Evolutionary conservation across 2,797 vertebrate genomes (phyloP).

Genomic region (Danio tinwini): DNA sequence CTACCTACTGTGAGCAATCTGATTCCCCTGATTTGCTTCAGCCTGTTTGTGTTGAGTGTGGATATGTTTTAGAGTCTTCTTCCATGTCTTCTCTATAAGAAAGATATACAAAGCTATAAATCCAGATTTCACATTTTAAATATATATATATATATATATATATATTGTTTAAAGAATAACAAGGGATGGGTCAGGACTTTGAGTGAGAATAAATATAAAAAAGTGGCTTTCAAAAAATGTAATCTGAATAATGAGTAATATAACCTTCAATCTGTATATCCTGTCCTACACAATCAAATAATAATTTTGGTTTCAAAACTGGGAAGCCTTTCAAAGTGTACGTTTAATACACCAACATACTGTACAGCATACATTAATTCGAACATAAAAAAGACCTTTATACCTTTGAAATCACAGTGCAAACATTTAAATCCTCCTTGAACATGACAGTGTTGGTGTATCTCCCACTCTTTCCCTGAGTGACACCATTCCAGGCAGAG

Average conservation of each 20-base stretch:
- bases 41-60: slow-evolving; percentile 52
- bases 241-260: too few relatives aligned
- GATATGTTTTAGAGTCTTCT: slow-evolving; percentile 64
- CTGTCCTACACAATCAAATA: not conserved
- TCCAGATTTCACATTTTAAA: too few relatives aligned
- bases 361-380: not conserved
- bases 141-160: too few relatives aligned
- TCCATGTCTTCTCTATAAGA: slow-evolving; percentile 61
- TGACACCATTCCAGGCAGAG: slow-evolving; percentile 58
- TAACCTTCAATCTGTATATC: not conserved
- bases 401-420: slow-evolving; percentile 67
- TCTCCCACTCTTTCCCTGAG: slow-evolving; percentile 58
- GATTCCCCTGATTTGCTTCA: slow-evolving; percentile 27
- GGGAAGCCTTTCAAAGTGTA: not conserved
- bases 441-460: slow-evolving; percentile 52
- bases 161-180: too few relatives aligned
- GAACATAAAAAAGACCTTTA: not conserved
- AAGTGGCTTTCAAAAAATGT: too few relatives aligned
- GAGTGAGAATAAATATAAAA: too few relatives aligned
- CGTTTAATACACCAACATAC: not conserved
- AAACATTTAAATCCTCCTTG: slow-evolving; percentile 59
- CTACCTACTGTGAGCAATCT: slow-evolving; percentile 45
- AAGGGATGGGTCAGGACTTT: too few relatives aligned
- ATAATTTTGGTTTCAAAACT: not conserved
- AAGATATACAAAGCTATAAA: not conserved